phyloP scores from a whole-genome alignment of 2,888 invertebrate species.

The Dilophus febrilis region DNA sequence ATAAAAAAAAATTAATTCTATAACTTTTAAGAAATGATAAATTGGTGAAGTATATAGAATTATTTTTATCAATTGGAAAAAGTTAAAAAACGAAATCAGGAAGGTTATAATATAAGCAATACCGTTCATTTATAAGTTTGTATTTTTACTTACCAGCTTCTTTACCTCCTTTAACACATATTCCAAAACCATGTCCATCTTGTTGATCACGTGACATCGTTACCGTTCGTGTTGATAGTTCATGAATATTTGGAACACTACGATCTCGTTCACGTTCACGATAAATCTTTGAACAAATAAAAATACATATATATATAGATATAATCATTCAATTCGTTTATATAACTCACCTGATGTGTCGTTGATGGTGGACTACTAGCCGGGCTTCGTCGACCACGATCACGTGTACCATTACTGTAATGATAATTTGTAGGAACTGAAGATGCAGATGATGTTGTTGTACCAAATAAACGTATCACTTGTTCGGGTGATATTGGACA shows the following conservation, averaged over 20 bases:
- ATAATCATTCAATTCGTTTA: not conserved
- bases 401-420: conserved; percentile 29
- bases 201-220: conserved; percentile 71
- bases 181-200: conserved; percentile 74
- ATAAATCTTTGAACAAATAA: too few species aligned
- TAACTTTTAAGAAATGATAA: too few species aligned
- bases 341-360: conserved; percentile 46
- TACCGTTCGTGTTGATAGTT: conserved; percentile 65
- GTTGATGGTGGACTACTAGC: conserved; percentile 66
- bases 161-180: conserved; percentile 82
- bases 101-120: too few species aligned
- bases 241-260: conserved; percentile 48
- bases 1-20: too few species aligned
- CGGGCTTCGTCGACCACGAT: conserved; percentile 36
- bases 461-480: conserved; percentile 47
- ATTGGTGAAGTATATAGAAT: too few species aligned
- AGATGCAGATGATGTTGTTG: conserved; percentile 33
- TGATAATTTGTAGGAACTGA: conserved; percentile 33
- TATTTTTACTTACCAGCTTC: conserved; percentile 51
- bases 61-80: too few species aligned
- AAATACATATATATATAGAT: too few species aligned
- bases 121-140: not conserved
- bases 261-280: conserved; percentile 36
- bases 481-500: conserved; percentile 75
- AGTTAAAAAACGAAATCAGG: too few species aligned